phyloP scores from a whole-genome alignment of 23 tunicate genomes.

The Corella eumyota region DNA sequence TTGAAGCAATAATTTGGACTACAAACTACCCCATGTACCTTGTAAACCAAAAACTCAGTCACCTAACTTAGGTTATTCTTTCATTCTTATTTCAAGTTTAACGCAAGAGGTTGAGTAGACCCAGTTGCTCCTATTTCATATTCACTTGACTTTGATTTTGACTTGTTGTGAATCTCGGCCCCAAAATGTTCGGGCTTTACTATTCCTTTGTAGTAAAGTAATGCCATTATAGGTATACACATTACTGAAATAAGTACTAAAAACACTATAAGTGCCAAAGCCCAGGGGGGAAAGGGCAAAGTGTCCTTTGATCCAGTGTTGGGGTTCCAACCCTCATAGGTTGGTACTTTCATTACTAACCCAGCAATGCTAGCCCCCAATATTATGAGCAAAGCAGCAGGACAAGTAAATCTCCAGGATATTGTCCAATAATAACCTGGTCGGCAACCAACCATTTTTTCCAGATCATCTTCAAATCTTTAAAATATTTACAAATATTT shows the following conservation, averaged over 20 bases:
- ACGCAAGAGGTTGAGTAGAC: too few species aligned
- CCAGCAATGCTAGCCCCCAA: slow-evolving; percentile 38
- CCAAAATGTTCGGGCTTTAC: too few species aligned
- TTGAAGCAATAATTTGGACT: too few species aligned
- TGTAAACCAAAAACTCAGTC: too few species aligned
- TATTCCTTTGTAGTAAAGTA: slow-evolving; percentile 25
- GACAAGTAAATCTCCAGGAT: slow-evolving; percentile 77
- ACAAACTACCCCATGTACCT: too few species aligned
- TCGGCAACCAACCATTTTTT: slow-evolving; percentile 38
- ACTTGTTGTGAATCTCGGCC: too few species aligned
- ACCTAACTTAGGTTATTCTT: too few species aligned
- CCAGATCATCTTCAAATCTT: slow-evolving; percentile 52
- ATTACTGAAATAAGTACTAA: slow-evolving; percentile 30
- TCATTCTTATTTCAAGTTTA: too few species aligned
- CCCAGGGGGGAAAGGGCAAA: slow-evolving; percentile 55
- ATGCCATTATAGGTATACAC: slow-evolving; percentile 57
- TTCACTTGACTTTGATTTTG: too few species aligned
- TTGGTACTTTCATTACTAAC: slow-evolving; percentile 8
- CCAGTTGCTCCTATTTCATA: too few species aligned
- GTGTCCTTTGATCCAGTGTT: slow-evolving; percentile 11
- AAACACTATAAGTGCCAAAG: slow-evolving; percentile 19
- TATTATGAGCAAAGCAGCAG: slow-evolving; percentile 37
- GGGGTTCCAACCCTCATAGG: slow-evolving; percentile 51
- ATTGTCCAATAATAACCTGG: slow-evolving; percentile 53
- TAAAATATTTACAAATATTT: background rate